Evolutionary conservation across 1,140 invertebrate genomes (phyloP), one percentile per base, ranked within the genome.

Genomic region (Scaptomyza montana): DNA sequence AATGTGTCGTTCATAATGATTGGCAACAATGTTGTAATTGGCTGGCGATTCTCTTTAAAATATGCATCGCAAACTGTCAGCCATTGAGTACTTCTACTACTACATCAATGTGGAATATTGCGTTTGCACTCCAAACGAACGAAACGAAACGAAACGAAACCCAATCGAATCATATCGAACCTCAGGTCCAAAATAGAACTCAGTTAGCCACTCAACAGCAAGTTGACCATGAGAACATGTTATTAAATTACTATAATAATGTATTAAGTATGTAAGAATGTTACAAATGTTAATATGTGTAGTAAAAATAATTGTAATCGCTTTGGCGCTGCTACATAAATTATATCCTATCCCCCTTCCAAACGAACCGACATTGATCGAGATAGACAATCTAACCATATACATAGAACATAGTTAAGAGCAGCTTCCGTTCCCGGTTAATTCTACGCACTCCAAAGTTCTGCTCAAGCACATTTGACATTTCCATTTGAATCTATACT

Each of bases 181-280:
- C 76, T 62, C 64, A 46, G n/a, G 25, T 16, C 51, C 19, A 64
- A 50, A 30, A 61, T 53, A 41, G 59, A 62, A 59, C 33, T 54
- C 43, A 55, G 59, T 59, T 67, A 21, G 53, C 53, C 25, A 39
- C 47, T n/a, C 33, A 36, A 7, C 61, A 87, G 76, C 89, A 89
- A 74, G 81, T 90, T 91, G 89, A 80, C 89, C 89, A 80, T 91
- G 89, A 91, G 89, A 91, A 91, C 89, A 91, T 91, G 89, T 90
- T 91, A 91, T 91, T 87, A 91, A 91, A 90, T 86, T 89, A 89
- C 89, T 82, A 70, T 89, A 89, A 89, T 85, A 90, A 78, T 89
- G 85, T 87, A 89, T 85, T 85, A 89, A 78, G 79, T 89, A 89
- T 90, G 80, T 91, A 91, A 91, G 89, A 91, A 91, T 91, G 89